Conservation (phyloP, 1,140 invertebrate genomes). For the Lordiphosa clarofinis region DNA sequence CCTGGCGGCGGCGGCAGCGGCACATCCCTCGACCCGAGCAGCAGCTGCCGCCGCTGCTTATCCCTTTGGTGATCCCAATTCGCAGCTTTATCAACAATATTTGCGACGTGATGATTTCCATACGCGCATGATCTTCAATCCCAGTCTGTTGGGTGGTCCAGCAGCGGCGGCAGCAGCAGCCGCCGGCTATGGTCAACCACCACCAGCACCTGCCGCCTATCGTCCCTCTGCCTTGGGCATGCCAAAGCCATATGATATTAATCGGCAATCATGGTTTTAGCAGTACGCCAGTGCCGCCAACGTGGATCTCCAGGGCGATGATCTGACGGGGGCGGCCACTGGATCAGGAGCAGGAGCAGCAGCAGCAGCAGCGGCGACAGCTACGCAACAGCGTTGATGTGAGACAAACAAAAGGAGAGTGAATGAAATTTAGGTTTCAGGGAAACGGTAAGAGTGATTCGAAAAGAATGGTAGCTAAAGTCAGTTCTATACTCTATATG, state of each 20-base stretch:
- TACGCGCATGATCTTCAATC: conserved; percentile 81
- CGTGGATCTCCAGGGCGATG: conserved; percentile 68
- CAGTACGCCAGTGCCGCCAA: conserved; percentile 78
- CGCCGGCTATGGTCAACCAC: conserved; percentile 81
- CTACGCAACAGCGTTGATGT: conserved; percentile 29
- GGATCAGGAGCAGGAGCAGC: conserved; percentile 20
- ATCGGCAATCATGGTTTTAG: conserved; percentile 78
- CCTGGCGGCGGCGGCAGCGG: conserved; percentile 65
- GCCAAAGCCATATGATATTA: conserved; percentile 84
- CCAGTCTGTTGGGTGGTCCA: conserved; percentile 81
- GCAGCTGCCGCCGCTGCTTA: conserved; percentile 80
- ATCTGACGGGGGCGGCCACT: conserved; percentile 57
- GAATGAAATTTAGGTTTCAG: background rate
- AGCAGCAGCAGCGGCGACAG: conserved; percentile 11
- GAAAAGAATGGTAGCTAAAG: background rate
- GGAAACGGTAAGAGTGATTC: conserved; percentile 28
- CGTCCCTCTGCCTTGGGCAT: conserved; percentile 82
- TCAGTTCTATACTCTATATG: no score
- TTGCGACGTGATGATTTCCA: conserved; percentile 84
- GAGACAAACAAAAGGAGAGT: conserved; percentile 1
- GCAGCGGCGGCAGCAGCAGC: conserved; percentile 72
- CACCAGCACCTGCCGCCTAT: conserved; percentile 83
- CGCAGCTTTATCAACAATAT: conserved; percentile 86
- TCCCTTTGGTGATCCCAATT: conserved; percentile 82
- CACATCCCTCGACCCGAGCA: conserved; percentile 80